Conservation (phyloP, 2,888 invertebrate genomes). For the Micoletzkya japonica region DNA sequence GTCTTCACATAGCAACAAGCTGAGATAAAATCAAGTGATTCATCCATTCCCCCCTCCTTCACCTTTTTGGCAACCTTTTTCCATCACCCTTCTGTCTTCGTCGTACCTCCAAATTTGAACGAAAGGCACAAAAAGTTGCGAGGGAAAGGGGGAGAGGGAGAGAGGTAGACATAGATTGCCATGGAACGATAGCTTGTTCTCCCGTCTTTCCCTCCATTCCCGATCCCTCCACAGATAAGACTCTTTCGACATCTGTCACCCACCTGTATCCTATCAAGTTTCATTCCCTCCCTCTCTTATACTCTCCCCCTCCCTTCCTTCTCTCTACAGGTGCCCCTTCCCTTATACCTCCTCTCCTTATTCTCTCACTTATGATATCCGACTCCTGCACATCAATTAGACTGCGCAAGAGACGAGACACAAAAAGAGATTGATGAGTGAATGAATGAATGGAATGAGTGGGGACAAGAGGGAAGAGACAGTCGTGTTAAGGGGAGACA, state of each 20-base stretch:
- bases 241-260: constrained; percentile 25
- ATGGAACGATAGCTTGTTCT: constrained; percentile 3
- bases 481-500: not conserved
- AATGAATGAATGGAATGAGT: not conserved
- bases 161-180: constrained; percentile 12
- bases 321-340: not conserved
- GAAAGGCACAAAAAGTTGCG: not conserved
- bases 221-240: not conserved
- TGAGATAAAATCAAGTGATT: not conserved
- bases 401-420: not conserved
- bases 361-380: not conserved
- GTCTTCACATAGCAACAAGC: too few species aligned
- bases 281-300: not conserved
- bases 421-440: not conserved
- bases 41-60: constrained; percentile 3
- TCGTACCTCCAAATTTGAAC: constrained; percentile 1
- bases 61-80: not conserved
- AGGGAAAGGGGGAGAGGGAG: constrained; percentile 4
- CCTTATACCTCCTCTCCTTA: not conserved
- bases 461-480: not conserved
- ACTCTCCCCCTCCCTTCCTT: not conserved
- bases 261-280: constrained; percentile 27
- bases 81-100: not conserved
- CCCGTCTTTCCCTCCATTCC: not conserved
- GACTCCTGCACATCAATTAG: not conserved